Percentiles rank a stretch among this genome's conserved stretches.
These are phyloP conservation scores for Drosophila lacteicornis DNA, from an alignment of 1,140 invertebrate genomes.

Conservation along the genomic window DNA sequence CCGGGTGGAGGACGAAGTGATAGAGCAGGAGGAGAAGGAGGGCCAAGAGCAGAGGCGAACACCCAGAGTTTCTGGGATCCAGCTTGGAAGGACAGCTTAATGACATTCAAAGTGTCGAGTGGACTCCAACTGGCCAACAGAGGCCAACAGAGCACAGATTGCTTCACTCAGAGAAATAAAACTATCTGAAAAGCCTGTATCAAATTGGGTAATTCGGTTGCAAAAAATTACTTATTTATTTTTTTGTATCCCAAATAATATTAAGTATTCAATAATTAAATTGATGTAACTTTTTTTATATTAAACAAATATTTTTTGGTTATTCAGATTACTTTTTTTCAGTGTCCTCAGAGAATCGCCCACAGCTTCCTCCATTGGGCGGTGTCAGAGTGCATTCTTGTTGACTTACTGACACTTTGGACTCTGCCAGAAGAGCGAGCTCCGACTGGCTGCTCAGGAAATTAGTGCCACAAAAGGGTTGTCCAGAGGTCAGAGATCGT, in stretches of 20 bases:
- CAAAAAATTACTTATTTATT: background rate
- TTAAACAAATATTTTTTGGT: background rate
- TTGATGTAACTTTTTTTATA: background rate
- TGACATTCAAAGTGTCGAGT: slow-evolving; percentile 82
- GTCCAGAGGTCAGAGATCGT: slow-evolving; percentile 29
- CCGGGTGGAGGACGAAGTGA: slow-evolving; percentile 20
- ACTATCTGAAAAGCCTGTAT: too few species aligned
- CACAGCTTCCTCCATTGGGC: slow-evolving; percentile 39
- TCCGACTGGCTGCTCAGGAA: slow-evolving; percentile 49
- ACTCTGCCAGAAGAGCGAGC: slow-evolving; percentile 47
- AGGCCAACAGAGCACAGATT: slow-evolving; percentile 25
- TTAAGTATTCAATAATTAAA: background rate
- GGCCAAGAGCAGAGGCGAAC: background rate
- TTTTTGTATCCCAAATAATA: too few species aligned
- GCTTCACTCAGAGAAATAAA: slow-evolving; percentile 10
- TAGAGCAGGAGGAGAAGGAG: background rate
- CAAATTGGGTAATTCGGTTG: background rate
- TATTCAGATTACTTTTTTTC: background rate
- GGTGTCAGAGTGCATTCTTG: slow-evolving; percentile 76
- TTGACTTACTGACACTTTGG: slow-evolving; percentile 81
- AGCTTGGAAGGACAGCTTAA: slow-evolving; percentile 61
- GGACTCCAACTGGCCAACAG: slow-evolving; percentile 52
- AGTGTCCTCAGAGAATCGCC: slow-evolving; percentile 6
- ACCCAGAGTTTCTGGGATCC: slow-evolving; percentile 4
- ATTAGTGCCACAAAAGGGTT: slow-evolving; percentile 70